Conservation (phyloP, 2,113 vertebrate species). For the Chamaetylas fuelleborni region DNA sequence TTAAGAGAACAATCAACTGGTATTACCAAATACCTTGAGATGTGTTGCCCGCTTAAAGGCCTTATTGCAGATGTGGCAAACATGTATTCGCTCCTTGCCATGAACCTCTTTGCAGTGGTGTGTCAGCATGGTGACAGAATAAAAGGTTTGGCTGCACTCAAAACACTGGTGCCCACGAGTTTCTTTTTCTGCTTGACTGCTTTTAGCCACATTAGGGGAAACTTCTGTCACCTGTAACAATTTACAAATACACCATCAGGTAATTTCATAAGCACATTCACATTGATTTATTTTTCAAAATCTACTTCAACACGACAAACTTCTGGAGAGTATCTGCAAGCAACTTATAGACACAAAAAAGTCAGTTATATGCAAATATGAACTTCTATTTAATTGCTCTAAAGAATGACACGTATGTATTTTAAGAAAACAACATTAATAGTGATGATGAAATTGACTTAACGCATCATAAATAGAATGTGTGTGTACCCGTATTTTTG, state of each 20-base stretch:
- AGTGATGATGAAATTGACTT: background rate
- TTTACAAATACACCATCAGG: background rate
- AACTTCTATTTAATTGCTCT: background rate
- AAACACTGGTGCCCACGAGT: slow-evolving; percentile 82
- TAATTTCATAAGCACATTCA: background rate
- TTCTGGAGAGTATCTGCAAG: background rate
- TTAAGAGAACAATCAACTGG: background rate
- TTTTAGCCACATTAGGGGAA: slow-evolving; percentile 70
- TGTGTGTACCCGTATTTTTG: background rate
- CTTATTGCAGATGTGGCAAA: slow-evolving; percentile 90
- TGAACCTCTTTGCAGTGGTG: slow-evolving; percentile 84
- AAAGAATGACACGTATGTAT: background rate
- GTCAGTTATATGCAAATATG: background rate
- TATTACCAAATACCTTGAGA: slow-evolving; percentile 85
- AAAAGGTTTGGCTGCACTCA: slow-evolving; percentile 85
- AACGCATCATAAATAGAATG: background rate
- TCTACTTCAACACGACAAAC: background rate
- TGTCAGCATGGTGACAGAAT: slow-evolving; percentile 81
- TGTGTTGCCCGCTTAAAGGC: slow-evolving; percentile 96
- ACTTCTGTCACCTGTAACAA: slow-evolving; percentile 76
- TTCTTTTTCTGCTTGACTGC: slow-evolving; percentile 73
- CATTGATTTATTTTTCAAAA: background rate
- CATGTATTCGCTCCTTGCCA: slow-evolving; percentile 90
- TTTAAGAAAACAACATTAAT: background rate
- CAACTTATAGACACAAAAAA: background rate